A percentile compares a stretch with the other conserved stretches of the same genome.
phyloP scores from a whole-genome alignment of 2,797 vertebrate genomes.

The Alosa sapidissima region DNA sequence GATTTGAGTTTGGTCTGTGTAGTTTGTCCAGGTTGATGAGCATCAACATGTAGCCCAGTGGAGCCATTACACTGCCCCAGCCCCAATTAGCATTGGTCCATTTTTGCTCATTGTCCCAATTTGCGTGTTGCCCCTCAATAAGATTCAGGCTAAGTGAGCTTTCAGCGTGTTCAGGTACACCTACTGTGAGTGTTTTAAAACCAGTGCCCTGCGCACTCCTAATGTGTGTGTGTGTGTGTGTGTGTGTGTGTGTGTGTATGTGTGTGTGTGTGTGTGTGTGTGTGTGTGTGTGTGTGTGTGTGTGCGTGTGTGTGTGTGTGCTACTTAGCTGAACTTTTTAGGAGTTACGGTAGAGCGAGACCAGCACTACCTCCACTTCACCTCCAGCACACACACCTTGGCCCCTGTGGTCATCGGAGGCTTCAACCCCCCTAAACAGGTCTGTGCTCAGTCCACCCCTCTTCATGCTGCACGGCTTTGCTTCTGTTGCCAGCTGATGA shows the following conservation, averaged over 20 bases:
- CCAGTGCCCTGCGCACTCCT: too few species aligned
- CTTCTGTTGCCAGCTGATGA: too few species aligned
- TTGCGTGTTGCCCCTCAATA: too few species aligned
- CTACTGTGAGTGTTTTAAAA: too few species aligned
- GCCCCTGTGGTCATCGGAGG: conserved; percentile 76
- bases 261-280: not conserved
- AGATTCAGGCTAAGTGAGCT: too few species aligned
- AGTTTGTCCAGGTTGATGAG: too few species aligned
- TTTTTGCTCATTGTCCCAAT: too few species aligned
- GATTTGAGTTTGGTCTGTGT: too few species aligned
- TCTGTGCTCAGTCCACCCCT: conserved; percentile 49
- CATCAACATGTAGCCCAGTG: too few species aligned
- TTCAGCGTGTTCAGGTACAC: too few species aligned
- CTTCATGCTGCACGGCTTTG: not conserved
- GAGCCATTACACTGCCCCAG: too few species aligned
- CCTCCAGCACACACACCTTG: conserved; percentile 79
- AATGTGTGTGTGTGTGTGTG: not conserved
- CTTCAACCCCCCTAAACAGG: conserved; percentile 82
- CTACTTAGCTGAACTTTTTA: conserved; percentile 83
- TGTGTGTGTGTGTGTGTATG: not conserved
- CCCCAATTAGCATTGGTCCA: too few species aligned
- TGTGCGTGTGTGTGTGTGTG: not conserved
- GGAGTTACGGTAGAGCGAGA: conserved; percentile 78
- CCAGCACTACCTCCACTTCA: conserved; percentile 78
- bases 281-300: not conserved